Evolutionary conservation across 2,888 invertebrate species (phyloP).

Genomic region (Cryptus viduatorius): DNA sequence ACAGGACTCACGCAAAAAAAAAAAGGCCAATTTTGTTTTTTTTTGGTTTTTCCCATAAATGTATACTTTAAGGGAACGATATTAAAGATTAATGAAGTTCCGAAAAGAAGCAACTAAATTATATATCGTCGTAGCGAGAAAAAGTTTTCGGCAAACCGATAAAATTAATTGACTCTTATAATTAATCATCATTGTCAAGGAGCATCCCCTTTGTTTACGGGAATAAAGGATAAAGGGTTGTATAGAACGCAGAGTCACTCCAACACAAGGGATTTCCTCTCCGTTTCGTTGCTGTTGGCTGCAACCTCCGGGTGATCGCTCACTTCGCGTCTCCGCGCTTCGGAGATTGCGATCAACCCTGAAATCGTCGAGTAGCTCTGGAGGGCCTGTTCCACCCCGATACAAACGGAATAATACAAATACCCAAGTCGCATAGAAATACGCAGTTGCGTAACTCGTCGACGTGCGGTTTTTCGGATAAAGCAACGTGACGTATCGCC

Average conservation of each 20-base stretch:
- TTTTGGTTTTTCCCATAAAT: not conserved
- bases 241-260: constrained; percentile 57
- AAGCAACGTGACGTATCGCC: constrained; percentile 81
- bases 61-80: not conserved
- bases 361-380: constrained; percentile 73
- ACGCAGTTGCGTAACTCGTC: constrained; percentile 79
- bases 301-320: constrained; percentile 72
- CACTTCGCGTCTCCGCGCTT: constrained; percentile 77
- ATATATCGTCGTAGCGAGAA: constrained; percentile 18
- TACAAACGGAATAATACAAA: constrained; percentile 48
- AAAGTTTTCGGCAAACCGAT: constrained; percentile 31
- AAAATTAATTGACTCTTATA: constrained; percentile 58
- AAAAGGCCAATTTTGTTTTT: too few species aligned
- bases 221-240: constrained; percentile 49
- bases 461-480: constrained; percentile 75
- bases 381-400: constrained; percentile 28
- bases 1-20: too few species aligned
- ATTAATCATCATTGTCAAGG: constrained; percentile 65
- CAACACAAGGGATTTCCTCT: constrained; percentile 57
- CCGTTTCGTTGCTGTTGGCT: constrained; percentile 39
- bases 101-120: constrained; percentile 42
- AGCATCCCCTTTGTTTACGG: constrained; percentile 58
- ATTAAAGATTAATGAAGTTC: not conserved
- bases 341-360: constrained; percentile 83
- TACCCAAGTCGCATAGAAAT: constrained; percentile 14